Evolutionary conservation across 2,888 invertebrate species (phyloP).

Genomic region (Ernsta delagoae): DNA sequence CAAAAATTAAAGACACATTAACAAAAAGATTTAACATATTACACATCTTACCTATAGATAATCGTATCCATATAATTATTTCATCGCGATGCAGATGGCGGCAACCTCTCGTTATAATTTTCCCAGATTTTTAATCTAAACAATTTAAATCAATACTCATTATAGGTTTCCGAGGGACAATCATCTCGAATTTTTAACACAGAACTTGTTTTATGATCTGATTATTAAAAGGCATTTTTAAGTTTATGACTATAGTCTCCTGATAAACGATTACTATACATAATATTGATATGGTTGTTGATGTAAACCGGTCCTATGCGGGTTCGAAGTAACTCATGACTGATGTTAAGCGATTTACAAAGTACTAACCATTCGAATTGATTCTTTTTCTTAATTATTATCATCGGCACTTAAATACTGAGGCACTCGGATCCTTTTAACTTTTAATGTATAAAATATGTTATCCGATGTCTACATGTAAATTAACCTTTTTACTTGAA

Average conservation of each 20-base stretch:
- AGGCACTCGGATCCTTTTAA: constrained; percentile 24
- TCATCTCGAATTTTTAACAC: constrained; percentile 75
- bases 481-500: constrained; percentile 28
- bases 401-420: constrained; percentile 24
- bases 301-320: constrained; percentile 50
- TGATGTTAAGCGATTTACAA: constrained; percentile 37
- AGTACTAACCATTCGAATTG: constrained; percentile 32
- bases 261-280: constrained; percentile 73
- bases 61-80: constrained; percentile 57
- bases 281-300: constrained; percentile 56
- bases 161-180: constrained; percentile 80
- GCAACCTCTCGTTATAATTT: constrained; percentile 79
- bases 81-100: constrained; percentile 61
- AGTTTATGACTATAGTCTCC: constrained; percentile 70
- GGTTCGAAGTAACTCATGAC: constrained; percentile 33
- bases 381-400: constrained; percentile 37
- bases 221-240: constrained; percentile 77
- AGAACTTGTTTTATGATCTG: constrained; percentile 80
- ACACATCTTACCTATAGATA: no score
- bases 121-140: constrained; percentile 80
- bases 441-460: constrained; percentile 31
- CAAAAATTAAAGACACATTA: no score
- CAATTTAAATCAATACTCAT: constrained; percentile 84
- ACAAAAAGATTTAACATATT: no score
- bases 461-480: constrained; percentile 18